A percentile compares a stretch with the other conserved stretches of the same genome.
Conservation (phyloP, 2,113 vertebrate species). For the Falcunculus frontatus region DNA sequence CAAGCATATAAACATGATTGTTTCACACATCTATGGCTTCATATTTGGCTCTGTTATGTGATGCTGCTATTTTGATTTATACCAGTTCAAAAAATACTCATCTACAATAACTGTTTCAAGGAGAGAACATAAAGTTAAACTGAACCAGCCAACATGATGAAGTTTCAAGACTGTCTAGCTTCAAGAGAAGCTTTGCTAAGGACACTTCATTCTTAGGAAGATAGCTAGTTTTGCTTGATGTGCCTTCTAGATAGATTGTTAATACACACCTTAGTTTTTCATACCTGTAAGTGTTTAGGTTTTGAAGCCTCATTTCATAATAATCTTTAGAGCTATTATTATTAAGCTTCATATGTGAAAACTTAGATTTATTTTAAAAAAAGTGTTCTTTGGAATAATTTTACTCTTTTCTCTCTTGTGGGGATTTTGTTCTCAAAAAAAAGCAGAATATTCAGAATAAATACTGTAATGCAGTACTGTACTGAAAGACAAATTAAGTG, state of each 20-base stretch:
- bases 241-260: neutral
- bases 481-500: neutral
- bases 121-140: neutral
- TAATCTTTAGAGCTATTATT: neutral
- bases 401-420: neutral
- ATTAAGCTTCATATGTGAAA: neutral
- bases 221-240: neutral
- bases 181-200: neutral
- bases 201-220: neutral
- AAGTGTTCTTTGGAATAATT: neutral
- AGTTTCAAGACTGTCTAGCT: neutral
- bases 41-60: neutral
- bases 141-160: neutral
- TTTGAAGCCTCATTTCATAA: neutral
- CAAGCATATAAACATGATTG: neutral
- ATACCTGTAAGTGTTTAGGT: neutral
- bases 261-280: neutral
- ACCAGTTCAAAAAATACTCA: neutral
- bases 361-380: neutral
- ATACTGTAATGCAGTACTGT: neutral
- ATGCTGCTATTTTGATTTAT: neutral
- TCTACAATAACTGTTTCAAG: neutral
- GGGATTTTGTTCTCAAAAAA: neutral
- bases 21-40: neutral
- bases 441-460: neutral